Base-by-base conservation (phyloP, 2,888 invertebrate genomes). In the Odontothrips loti region DNA sequence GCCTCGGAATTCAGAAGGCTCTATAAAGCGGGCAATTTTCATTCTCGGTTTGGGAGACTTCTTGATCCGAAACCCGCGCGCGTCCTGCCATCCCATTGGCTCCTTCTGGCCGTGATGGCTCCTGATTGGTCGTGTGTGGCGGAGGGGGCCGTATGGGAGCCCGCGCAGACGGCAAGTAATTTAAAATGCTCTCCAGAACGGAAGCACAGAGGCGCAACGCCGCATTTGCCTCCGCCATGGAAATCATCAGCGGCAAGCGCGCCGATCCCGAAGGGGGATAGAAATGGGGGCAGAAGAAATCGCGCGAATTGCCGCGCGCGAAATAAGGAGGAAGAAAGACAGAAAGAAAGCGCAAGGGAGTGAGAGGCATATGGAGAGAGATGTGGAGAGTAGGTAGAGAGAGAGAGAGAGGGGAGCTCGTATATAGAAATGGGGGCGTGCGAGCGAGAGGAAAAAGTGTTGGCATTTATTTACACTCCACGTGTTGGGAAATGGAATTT, bases 401-500 rank as follows among this genome's bases (percentile, higher is more conserved):
- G n/a, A 68, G 23, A 68, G n/a, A n/a, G 68, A 68, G 68, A 68
- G 68, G 23, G 1, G 68, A 43, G 34, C 3, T 43, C 34, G 34
- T 43, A 43, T 43, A 43, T 43, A 43, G 68, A 9, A 27, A 68
- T 68, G 23, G 8, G 51, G 58, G 58, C n/a, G 68, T 27, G 68
- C 23, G 68, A 75, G 68, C 68, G 68, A 75, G 68, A 75, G 23
- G 68, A 27, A 75, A 75, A 75, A 75, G 68, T 75, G 68, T 75
- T 75, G 68, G 68, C 68, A 75, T 75, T 75, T 75, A 75, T 75
- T 75, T 75, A 75, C 68, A 75, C 68, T 75, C 68, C 23, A 6
- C 34, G 27, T 27, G 68, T 75, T 75, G 68, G 68, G 27, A 75
- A 75, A 75, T 75, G 68, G 68, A 75, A 75, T 75, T 75, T 27